Evolutionary conservation across 2,797 vertebrate genomes (phyloP), one percentile per base, ranked within the genome.

Genomic region (Lacerta bilineata): DNA sequence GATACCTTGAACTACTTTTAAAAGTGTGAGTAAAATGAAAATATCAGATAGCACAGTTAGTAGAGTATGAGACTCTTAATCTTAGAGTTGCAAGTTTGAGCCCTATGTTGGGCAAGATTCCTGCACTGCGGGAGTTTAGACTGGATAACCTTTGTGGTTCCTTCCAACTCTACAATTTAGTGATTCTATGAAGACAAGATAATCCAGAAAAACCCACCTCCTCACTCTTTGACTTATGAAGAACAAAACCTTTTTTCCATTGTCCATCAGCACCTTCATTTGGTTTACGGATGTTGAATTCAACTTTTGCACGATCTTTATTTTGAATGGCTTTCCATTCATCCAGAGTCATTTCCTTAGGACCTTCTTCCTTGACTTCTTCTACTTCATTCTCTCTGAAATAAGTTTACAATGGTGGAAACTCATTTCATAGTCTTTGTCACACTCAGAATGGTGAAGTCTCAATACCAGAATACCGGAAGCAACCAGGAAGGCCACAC

Each of bases 241-340:
- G 98, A 94, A 99, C 98, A 91, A 99, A 99, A 95, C 99, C 99
- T 93, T 99, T 99, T 97, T 99, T 99, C 99, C 99, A 99, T 64
- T 99, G 99, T 92, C 98, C 98, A 91, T 99, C 99, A 27, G 98
- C 97, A 81, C 99, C 99, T 94, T 99, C 99, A 88, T 99, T 99
- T 94, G 99, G 98, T 96, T 99, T 99, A 18, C 99, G 98, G 96
- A 99, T 99, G 97, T 99, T 99, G 96, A 99, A 99, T 95, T 99
- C 99, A 75, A 99, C 99, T 97, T 99, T 99, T 86, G 99, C 97
- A 81, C 99, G 98, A 91, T 99, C 99, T 96, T 99, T 99, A 96
- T 98, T 98, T 94, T 99, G 99, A 98, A 99, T 98, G 91, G 99
- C 99, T 97, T 99, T 99, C 99, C 99, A 99, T 95, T 99, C 99